Percentiles rank a stretch among this genome's conserved stretches.
phyloP scores from a whole-genome alignment of 2,113 vertebrate species.

The Zosterops pallidus region DNA sequence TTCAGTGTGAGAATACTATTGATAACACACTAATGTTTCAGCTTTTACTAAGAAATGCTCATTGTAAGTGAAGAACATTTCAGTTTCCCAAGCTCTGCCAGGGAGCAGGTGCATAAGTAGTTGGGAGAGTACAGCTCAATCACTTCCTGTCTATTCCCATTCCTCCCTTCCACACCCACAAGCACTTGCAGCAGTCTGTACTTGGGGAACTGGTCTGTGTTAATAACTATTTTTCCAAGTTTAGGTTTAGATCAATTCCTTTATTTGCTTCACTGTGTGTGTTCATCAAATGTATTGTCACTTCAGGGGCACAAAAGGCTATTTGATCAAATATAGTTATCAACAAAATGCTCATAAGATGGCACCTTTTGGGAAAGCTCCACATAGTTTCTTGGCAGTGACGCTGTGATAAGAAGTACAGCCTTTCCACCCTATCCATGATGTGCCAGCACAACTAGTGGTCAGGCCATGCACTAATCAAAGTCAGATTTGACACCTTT shows the following conservation, averaged over 20 bases:
- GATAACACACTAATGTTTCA: neutral
- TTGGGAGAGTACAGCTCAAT: neutral
- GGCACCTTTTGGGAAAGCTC: neutral
- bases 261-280: neutral
- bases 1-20: neutral
- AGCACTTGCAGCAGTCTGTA: neutral
- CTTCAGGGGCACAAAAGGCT: neutral
- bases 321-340: neutral
- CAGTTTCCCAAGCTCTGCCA: neutral
- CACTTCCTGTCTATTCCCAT: neutral
- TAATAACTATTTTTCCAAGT: neutral
- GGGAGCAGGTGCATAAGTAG: neutral
- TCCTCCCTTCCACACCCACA: neutral
- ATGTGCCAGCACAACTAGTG: neutral
- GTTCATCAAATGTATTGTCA: neutral
- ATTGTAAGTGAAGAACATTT: neutral
- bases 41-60: neutral
- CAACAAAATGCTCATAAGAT: neutral
- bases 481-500: neutral
- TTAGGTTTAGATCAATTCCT: neutral
- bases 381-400: neutral
- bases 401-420: neutral
- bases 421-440: neutral
- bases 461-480: neutral
- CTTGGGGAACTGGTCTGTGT: neutral